Evolutionary conservation across 2,113 vertebrate species (phyloP).

Genomic region (Ceuthmochares aereus): DNA sequence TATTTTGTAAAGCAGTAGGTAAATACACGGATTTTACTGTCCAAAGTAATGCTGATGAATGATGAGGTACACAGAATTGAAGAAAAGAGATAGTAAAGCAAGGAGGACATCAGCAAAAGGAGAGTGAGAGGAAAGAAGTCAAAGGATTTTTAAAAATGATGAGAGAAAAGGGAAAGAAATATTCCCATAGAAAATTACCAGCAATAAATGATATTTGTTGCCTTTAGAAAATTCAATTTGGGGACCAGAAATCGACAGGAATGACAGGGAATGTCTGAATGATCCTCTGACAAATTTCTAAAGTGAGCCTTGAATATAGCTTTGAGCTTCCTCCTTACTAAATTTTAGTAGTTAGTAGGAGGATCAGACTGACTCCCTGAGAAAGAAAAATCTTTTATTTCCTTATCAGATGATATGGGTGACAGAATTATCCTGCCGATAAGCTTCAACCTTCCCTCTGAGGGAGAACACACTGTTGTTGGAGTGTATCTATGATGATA

Average conservation of each 20-base stretch:
- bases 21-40: background rate
- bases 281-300: constrained; percentile 13
- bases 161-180: background rate
- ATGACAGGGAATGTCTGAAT: background rate
- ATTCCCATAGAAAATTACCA: background rate
- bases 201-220: background rate
- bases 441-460: background rate
- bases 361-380: background rate
- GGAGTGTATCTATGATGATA: background rate
- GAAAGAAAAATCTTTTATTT: background rate
- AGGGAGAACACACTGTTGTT: background rate
- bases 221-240: background rate
- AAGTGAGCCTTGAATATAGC: background rate
- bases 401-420: background rate
- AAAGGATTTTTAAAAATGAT: background rate
- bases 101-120: background rate
- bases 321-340: background rate
- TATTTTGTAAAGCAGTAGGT: background rate
- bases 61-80: background rate
- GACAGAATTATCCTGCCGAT: background rate
- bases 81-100: background rate
- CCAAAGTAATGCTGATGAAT: background rate
- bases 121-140: background rate
- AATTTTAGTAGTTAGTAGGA: background rate
- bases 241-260: background rate